phyloP scores from a whole-genome alignment of 2,888 invertebrate species.

The Netelia virgata region DNA sequence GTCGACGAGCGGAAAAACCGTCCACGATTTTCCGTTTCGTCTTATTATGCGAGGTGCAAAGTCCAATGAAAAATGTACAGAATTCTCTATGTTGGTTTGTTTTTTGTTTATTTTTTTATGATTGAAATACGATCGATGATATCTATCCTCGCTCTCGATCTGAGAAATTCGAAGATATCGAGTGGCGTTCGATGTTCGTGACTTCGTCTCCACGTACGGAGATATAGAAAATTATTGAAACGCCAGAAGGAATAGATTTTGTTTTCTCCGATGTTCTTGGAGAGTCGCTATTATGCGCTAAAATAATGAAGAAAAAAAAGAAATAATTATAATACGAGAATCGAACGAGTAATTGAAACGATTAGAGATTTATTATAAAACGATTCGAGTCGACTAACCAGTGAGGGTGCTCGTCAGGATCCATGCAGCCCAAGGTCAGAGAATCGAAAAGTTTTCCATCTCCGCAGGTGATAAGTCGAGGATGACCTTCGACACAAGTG shows the following conservation, averaged over 20 bases:
- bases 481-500: slow-evolving; percentile 96
- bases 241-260: slow-evolving; percentile 31
- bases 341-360: slow-evolving; percentile 6
- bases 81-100: too few species aligned
- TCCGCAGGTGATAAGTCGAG: slow-evolving; percentile 94
- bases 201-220: slow-evolving; percentile 6
- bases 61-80: background rate
- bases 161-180: slow-evolving; percentile 33
- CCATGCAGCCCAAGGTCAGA: slow-evolving; percentile 93
- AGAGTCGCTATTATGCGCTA: slow-evolving; percentile 73
- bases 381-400: slow-evolving; percentile 77
- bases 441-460: slow-evolving; percentile 95
- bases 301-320: slow-evolving; percentile 59
- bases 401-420: slow-evolving; percentile 87
- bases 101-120: background rate
- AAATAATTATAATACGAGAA: background rate
- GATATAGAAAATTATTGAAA: slow-evolving; percentile 19
- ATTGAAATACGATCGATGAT: slow-evolving; percentile 3
- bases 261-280: slow-evolving; percentile 24
- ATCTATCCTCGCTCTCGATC: slow-evolving; percentile 9
- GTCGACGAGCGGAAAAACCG: slow-evolving; percentile 7
- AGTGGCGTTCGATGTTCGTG: slow-evolving; percentile 44
- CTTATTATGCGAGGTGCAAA: background rate
- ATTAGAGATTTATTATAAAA: slow-evolving; percentile 15
- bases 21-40: slow-evolving; percentile 3